Base-by-base conservation (phyloP, 2,113 vertebrate species). In the Aldabrachelys gigantea region DNA sequence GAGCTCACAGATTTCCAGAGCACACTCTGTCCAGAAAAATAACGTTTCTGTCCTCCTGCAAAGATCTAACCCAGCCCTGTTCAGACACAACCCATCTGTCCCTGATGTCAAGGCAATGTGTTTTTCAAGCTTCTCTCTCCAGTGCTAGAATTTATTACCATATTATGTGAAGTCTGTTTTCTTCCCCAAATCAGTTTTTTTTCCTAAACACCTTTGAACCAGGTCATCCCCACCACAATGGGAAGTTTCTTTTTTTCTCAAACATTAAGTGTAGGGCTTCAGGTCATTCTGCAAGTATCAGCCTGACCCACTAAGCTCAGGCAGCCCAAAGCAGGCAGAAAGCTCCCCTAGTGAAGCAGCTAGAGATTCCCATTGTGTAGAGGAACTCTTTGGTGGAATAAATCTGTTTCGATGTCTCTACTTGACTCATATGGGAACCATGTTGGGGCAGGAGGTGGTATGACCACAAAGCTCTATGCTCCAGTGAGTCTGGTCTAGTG, bases 301-400 rank as follows among this genome's bases (percentile, higher is more conserved):
- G 62, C 24, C n/a, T 80, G 10, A 88, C 35, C 62, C 4, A 0
- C 21, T 69, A n/a, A 87, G 54, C 50, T 72, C 29, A 44, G 10
- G 72, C 84, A 44, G 89, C 85, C 44, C 96, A 85, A 88, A 92
- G 88, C 72, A 86, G 47, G 8, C 49, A 84, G 1, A 72, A 87
- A 19, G 79, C 89, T 89, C 86, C 84, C 19, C 24, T 21, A 35
- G 6, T 62, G 44, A 38, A 75, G 59, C 59, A 93, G 65, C 89
- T 83, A 93, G 91, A 95, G 80, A 95, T 97, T 93, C 93, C 93
- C 57, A 89, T 76, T 87, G 24, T 87, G 11, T 90, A 87, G 95
- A 89, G 91, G 93, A 96, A 69, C 41, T 87, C 83, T 96, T 62
- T 76, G 22, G 53, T 14, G 88, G 11, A 29, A 59, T 81, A 47